Percentiles rank a stretch among this genome's conserved stretches.
Evolutionary conservation across 2,113 vertebrate genomes (phyloP).

Genomic region (Sylvia atricapilla): DNA sequence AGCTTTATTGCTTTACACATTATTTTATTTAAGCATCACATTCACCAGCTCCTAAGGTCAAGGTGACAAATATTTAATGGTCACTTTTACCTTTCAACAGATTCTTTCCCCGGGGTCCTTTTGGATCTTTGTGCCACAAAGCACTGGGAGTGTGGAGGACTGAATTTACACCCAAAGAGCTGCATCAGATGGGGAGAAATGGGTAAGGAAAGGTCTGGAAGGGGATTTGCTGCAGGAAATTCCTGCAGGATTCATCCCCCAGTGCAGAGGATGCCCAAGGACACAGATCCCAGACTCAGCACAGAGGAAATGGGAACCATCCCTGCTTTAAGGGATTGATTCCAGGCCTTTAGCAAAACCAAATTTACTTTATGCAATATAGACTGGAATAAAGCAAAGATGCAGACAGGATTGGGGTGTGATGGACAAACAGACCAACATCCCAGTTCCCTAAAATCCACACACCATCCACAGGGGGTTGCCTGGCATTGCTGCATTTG

Average conservation of each 20-base stretch:
- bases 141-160: accelerated
- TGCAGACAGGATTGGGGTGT: background rate
- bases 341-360: background rate
- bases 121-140: background rate
- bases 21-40: background rate
- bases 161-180: accelerated
- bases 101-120: background rate
- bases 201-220: background rate
- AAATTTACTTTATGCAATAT: background rate
- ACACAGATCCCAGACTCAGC: background rate
- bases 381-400: background rate
- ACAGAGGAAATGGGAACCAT: background rate
- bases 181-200: accelerated
- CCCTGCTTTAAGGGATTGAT: background rate
- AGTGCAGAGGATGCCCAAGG: background rate
- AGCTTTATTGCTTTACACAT: background rate
- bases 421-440: background rate
- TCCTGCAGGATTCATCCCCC: background rate
- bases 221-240: background rate
- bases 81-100: background rate
- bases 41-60: background rate
- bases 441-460: background rate
- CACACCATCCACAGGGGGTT: accelerated
- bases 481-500: accelerated
- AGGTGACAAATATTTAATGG: background rate